These are phyloP conservation scores for Hoplodrina ambigua DNA, from an alignment of 2,888 invertebrate genomes.

Conservation along the genomic window DNA sequence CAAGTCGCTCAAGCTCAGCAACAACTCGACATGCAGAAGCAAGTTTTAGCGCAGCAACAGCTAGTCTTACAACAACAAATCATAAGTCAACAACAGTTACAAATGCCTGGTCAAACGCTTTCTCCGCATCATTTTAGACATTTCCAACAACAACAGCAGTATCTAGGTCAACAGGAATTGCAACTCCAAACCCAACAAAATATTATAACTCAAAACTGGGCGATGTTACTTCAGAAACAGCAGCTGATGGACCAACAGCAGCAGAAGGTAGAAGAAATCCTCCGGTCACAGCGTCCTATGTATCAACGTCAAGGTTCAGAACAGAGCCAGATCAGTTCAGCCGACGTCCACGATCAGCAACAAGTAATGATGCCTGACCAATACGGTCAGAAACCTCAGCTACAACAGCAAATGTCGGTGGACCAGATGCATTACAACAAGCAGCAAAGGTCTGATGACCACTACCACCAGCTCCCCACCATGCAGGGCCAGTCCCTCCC, in stretches of 20 bases:
- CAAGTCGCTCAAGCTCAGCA: slow-evolving; percentile 86
- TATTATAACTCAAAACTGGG: slow-evolving; percentile 89
- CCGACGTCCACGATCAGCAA: slow-evolving; percentile 81
- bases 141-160: slow-evolving; percentile 86
- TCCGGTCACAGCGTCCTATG: slow-evolving; percentile 81
- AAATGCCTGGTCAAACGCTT: slow-evolving; percentile 86
- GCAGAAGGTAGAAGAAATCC: slow-evolving; percentile 84
- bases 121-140: slow-evolving; percentile 85
- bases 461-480: slow-evolving; percentile 78
- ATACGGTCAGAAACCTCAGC: slow-evolving; percentile 72
- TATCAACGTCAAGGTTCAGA: slow-evolving; percentile 87
- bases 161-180: slow-evolving; percentile 87
- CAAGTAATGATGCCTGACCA: slow-evolving; percentile 77
- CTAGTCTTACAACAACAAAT: slow-evolving; percentile 88
- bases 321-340: slow-evolving; percentile 84
- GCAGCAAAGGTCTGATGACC: slow-evolving; percentile 80
- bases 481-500: slow-evolving; percentile 87
- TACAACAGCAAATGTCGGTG: slow-evolving; percentile 84
- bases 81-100: slow-evolving; percentile 83
- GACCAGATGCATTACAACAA: slow-evolving; percentile 82
- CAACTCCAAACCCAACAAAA: slow-evolving; percentile 90
- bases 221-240: slow-evolving; percentile 87
- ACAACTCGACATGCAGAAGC: slow-evolving; percentile 87
- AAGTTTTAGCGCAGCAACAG: slow-evolving; percentile 86
- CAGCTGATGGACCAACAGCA: slow-evolving; percentile 90